Conservation (phyloP, 2,888 invertebrate species). For the Microdon myrmicae region DNA sequence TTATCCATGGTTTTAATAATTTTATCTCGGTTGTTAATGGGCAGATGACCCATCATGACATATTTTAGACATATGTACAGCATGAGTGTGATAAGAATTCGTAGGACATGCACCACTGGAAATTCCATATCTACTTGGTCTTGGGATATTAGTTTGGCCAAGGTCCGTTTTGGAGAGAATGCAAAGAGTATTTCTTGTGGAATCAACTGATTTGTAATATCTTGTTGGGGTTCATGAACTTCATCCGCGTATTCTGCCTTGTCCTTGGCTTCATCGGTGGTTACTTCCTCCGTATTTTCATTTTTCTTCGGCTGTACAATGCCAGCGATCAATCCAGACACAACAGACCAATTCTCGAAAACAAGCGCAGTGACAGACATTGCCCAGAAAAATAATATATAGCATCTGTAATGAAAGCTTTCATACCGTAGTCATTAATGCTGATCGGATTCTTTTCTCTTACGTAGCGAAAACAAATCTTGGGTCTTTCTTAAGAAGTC, state of each 20-base stretch:
- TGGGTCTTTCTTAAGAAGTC: slow-evolving; percentile 59
- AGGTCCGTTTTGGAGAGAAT: slow-evolving; percentile 76
- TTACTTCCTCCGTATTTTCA: slow-evolving; percentile 2
- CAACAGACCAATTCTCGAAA: slow-evolving; percentile 29
- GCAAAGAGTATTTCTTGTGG: slow-evolving; percentile 64
- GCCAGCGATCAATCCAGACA: slow-evolving; percentile 16
- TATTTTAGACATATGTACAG: slow-evolving; percentile 76
- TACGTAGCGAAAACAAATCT: slow-evolving; percentile 69
- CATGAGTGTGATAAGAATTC: slow-evolving; percentile 73
- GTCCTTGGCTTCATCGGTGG: slow-evolving; percentile 2
- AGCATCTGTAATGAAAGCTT: slow-evolving; percentile 28
- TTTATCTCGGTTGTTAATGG: slow-evolving; percentile 72
- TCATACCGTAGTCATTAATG: not conserved
- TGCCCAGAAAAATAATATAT: slow-evolving; percentile 33
- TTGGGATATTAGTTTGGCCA: slow-evolving; percentile 70
- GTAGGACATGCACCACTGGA: slow-evolving; percentile 77
- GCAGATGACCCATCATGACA: slow-evolving; percentile 72
- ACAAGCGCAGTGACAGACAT: slow-evolving; percentile 28
- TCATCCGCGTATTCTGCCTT: slow-evolving; percentile 3
- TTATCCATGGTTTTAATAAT: slow-evolving; percentile 69
- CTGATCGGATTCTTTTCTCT: slow-evolving; percentile 53
- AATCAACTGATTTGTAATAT: slow-evolving; percentile 3
- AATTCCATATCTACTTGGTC: slow-evolving; percentile 69
- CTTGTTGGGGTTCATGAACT: slow-evolving; percentile 8
- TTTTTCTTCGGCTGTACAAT: slow-evolving; percentile 8